Evolutionary conservation across 1,140 invertebrate species (phyloP).

Genomic region (Diorhabda elongata): DNA sequence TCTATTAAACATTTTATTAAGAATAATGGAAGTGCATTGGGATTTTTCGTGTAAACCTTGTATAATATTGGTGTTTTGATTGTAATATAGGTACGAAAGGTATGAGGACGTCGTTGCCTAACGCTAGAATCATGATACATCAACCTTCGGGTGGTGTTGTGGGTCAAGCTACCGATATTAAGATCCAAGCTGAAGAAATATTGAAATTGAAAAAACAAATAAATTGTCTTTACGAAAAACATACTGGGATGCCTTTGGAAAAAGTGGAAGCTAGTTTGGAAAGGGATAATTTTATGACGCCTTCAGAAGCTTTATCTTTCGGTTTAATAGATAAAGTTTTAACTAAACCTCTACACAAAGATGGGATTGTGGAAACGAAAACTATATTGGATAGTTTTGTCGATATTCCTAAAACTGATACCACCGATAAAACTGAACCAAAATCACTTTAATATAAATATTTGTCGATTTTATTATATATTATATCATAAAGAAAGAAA

Average conservation of each 20-base stretch:
- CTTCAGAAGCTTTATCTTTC: slow-evolving; percentile 83
- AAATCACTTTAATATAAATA: no score
- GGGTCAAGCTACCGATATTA: slow-evolving; percentile 96
- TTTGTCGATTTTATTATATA: no score
- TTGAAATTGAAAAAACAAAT: slow-evolving; percentile 87
- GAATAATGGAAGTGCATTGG: no score
- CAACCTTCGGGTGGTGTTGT: slow-evolving; percentile 91
- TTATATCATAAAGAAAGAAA: no score
- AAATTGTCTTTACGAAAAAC: slow-evolving; percentile 87
- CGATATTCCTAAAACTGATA: no score
- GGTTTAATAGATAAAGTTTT: slow-evolving; percentile 94
- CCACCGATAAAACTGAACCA: no score
- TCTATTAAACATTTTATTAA: no score
- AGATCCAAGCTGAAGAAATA: slow-evolving; percentile 97
- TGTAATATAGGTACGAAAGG: slow-evolving; percentile 22
- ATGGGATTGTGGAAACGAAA: slow-evolving; percentile 8
- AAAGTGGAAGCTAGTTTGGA: slow-evolving; percentile 83
- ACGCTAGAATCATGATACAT: slow-evolving; percentile 97
- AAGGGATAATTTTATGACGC: slow-evolving; percentile 91
- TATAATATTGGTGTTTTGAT: no score
- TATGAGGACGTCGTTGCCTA: slow-evolving; percentile 80
- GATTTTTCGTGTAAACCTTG: no score
- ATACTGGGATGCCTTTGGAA: slow-evolving; percentile 78
- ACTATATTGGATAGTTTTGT: not conserved
- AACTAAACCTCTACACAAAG: slow-evolving; percentile 32